These are phyloP conservation scores for Thalassophryne amazonica DNA, from an alignment of 2,797 vertebrate species.

Conservation along the genomic window DNA sequence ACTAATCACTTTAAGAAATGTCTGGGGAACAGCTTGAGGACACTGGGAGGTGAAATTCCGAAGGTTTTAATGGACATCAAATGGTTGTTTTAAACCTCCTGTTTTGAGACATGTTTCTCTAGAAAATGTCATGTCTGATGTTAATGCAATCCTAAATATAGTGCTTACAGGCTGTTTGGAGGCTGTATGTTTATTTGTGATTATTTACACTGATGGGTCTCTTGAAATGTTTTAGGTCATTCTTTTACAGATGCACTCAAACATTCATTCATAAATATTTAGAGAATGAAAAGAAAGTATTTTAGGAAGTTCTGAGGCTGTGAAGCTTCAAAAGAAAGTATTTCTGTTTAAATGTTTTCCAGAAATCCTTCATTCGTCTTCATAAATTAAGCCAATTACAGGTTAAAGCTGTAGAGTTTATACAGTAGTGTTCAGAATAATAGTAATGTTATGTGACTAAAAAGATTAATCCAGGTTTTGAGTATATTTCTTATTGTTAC, in stretches of 20 bases:
- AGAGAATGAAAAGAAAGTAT: not conserved
- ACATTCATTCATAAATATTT: not conserved
- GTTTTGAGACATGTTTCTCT: not conserved
- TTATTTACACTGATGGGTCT: not conserved
- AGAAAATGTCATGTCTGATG: not conserved
- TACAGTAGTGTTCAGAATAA: not conserved
- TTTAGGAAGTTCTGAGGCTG: not conserved
- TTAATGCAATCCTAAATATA: slow-evolving; percentile 8
- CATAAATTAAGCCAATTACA: not conserved
- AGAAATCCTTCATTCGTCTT: not conserved
- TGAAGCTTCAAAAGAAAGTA: not conserved
- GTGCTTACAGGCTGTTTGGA: not conserved
- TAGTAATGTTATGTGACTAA: not conserved
- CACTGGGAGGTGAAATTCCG: slow-evolving; percentile 4
- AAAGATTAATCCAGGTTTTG: too few species aligned
- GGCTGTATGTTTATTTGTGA: not conserved
- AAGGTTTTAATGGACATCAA: slow-evolving; percentile 14
- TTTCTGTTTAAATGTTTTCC: not conserved
- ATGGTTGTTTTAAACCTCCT: slow-evolving; percentile 22
- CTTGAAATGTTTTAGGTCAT: not conserved
- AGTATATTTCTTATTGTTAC: too few species aligned
- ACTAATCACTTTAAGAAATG: slow-evolving; percentile 12
- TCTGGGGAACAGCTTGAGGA: not conserved
- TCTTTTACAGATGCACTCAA: not conserved
- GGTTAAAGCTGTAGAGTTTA: not conserved